Evolutionary conservation across 30 jellyfish, hydroid and myxozoan genomes (phyloP).

Genomic region (Morbakka virulenta): DNA sequence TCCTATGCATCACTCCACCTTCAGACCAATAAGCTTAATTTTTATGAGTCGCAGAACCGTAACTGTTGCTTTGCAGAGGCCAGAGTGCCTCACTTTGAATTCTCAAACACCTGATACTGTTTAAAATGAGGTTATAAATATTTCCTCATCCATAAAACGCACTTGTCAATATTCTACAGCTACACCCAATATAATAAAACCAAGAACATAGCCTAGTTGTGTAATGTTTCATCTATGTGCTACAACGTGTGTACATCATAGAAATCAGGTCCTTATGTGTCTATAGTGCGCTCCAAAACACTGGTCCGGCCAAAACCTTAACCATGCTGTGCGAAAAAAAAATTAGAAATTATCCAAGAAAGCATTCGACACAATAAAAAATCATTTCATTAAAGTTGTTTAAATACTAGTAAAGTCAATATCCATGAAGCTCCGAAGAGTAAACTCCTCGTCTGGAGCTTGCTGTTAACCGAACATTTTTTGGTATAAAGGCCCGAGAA

Average conservation of each 20-base stretch:
- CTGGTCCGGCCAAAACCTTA: no score
- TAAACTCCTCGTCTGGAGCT: no score
- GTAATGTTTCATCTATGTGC: constrained; percentile 25
- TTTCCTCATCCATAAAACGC: constrained; percentile 10
- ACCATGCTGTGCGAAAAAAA: constrained; percentile 23
- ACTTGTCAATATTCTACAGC: constrained; percentile 65
- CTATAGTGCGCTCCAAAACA: no score
- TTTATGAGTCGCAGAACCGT: constrained; percentile 49
- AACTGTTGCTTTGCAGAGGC: constrained; percentile 50
- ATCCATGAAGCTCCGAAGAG: no score
- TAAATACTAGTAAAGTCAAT: no score
- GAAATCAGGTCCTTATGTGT: no score
- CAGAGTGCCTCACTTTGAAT: constrained; percentile 46
- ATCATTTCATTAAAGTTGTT: no score
- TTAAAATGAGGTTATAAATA: not conserved
- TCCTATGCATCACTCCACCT: constrained; percentile 27
- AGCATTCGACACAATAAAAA: no score
- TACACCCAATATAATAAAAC: constrained; percentile 38
- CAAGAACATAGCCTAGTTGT: constrained; percentile 8
- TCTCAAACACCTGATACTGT: constrained; percentile 7
- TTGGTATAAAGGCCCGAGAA: no score
- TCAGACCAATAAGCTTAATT: constrained; percentile 16
- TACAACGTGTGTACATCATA: constrained; percentile 33
- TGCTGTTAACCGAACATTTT: no score
- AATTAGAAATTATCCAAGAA: no score